Conservation (phyloP, 2,888 invertebrate species). For the Drepana falcataria region DNA sequence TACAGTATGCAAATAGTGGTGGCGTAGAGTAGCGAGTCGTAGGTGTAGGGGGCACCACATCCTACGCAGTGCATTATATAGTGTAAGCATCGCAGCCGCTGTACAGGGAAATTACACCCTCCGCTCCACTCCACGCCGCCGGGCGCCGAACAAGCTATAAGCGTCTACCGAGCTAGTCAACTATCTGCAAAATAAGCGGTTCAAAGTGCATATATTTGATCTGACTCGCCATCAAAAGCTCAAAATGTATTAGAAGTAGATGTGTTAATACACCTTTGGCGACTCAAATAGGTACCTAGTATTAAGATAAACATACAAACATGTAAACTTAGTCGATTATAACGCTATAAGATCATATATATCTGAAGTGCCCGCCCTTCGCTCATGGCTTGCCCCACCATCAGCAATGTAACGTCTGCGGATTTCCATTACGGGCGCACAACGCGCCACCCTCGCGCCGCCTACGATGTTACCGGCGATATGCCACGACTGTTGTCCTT, state of each 20-base stretch:
- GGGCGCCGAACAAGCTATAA: background rate
- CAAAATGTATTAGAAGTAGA: background rate
- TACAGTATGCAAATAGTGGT: no score
- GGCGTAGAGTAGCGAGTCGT: background rate
- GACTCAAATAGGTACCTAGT: no score
- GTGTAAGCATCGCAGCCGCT: background rate
- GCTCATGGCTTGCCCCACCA: background rate
- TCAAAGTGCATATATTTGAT: background rate
- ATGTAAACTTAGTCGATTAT: no score
- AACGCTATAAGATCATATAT: no score
- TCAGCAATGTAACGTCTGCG: constrained; percentile 6
- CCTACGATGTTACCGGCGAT: constrained; percentile 21
- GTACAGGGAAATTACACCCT: background rate
- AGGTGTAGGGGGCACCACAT: background rate
- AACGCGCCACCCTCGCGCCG: constrained; percentile 27
- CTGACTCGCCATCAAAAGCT: background rate
- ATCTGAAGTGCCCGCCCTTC: background rate
- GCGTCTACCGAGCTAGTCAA: background rate
- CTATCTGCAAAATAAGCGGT: no score
- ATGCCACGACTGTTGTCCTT: constrained; percentile 6
- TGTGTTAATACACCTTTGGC: no score
- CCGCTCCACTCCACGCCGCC: background rate
- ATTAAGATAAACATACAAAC: no score
- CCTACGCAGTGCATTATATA: background rate
- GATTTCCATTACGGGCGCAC: constrained; percentile 56